phyloP scores from a whole-genome alignment of 2,888 invertebrate genomes.

The Carcina quercana region DNA sequence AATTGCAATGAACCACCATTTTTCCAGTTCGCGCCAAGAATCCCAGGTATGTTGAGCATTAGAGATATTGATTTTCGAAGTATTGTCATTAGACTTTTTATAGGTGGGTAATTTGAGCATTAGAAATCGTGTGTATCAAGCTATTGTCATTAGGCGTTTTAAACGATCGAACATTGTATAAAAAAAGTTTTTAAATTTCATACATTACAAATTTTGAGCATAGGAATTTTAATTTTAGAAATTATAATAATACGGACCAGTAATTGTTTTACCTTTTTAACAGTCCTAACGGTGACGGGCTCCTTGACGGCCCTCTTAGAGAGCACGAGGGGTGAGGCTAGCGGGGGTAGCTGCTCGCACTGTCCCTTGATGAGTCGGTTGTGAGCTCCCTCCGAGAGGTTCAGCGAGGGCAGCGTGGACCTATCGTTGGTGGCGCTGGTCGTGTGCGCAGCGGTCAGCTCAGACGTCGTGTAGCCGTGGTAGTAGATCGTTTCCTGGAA shows the following conservation, averaged over 20 bases:
- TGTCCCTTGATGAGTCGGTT: constrained; percentile 47
- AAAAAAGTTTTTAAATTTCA: too few species aligned
- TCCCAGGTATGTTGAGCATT: too few species aligned
- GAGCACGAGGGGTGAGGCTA: constrained; percentile 60
- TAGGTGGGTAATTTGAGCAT: too few species aligned
- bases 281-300: constrained; percentile 34
- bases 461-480: constrained; percentile 61
- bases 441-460: constrained; percentile 48
- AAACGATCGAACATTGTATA: too few species aligned
- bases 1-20: too few species aligned
- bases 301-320: constrained; percentile 46
- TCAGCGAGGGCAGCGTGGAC: constrained; percentile 54
- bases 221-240: background rate
- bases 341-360: constrained; percentile 57
- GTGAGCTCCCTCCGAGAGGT: constrained; percentile 50
- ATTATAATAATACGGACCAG: too few species aligned
- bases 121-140: too few species aligned
- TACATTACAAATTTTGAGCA: background rate
- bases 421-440: constrained; percentile 54
- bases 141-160: too few species aligned
- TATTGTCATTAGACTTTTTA: too few species aligned
- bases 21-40: too few species aligned
- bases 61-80: too few species aligned
- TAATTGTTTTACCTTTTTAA: constrained; percentile 43
- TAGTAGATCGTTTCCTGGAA: constrained; percentile 65